Percentiles rank a stretch among this genome's conserved stretches.
Conservation (phyloP, 2,888 invertebrate species). For the Machimus rusticus region DNA sequence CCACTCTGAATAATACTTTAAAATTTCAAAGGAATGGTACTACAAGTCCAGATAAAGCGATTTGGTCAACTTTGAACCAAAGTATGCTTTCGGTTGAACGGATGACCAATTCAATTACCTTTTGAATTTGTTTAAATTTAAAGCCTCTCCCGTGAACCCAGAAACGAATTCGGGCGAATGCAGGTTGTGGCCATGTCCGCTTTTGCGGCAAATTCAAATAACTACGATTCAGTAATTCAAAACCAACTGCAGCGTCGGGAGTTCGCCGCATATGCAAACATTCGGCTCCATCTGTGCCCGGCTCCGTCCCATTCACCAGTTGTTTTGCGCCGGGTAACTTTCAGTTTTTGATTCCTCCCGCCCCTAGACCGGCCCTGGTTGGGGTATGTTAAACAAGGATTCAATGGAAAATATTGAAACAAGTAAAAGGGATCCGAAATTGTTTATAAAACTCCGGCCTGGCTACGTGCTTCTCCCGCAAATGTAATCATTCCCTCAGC, state of each 20-base stretch:
- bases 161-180: neutral
- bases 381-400: neutral
- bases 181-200: neutral
- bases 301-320: neutral
- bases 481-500: neutral
- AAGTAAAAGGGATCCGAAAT: neutral
- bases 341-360: neutral
- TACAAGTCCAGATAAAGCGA: neutral
- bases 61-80: neutral
- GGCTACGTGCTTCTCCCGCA: neutral
- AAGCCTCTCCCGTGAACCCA: neutral
- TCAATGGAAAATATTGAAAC: neutral
- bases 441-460: neutral
- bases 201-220: neutral
- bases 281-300: neutral
- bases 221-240: neutral
- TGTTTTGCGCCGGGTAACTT: neutral
- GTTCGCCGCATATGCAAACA: neutral
- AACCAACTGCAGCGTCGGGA: neutral
- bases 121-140: neutral
- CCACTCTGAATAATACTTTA: neutral
- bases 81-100: neutral
- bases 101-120: neutral
- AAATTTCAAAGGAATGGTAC: neutral
- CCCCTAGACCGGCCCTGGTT: neutral